phyloP scores from a whole-genome alignment of 2,797 vertebrate genomes.

The Odontamblyopus lacepedii region DNA sequence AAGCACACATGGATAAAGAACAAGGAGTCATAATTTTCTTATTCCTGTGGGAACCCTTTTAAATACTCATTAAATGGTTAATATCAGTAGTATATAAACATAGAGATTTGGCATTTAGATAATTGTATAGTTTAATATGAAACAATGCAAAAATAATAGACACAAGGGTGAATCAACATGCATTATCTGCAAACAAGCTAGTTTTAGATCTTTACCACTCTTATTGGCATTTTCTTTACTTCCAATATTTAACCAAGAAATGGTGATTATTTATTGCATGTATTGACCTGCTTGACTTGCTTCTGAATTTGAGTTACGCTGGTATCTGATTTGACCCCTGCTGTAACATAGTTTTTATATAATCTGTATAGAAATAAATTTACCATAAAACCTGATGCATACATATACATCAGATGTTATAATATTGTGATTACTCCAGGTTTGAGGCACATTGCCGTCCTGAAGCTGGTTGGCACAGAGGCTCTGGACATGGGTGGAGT shows the following conservation, averaged over 20 bases:
- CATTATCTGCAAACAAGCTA: too few relatives aligned
- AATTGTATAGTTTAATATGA: not conserved
- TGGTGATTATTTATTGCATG: not conserved
- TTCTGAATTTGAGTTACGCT: not conserved
- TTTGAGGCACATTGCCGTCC: conserved; percentile 91
- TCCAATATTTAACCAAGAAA: not conserved
- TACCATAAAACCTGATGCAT: not conserved
- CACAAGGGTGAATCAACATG: not conserved
- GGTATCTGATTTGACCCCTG: not conserved
- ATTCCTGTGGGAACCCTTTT: not conserved
- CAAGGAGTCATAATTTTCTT: conserved; percentile 15
- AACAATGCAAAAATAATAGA: not conserved
- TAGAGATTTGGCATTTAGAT: not conserved
- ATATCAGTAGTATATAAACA: too few relatives aligned
- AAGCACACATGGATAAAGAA: conserved; percentile 9
- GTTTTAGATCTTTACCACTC: too few relatives aligned
- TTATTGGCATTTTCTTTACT: too few relatives aligned
- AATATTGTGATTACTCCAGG: conserved; percentile 72
- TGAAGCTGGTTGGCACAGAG: conserved; percentile 90
- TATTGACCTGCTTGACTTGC: not conserved
- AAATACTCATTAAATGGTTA: not conserved
- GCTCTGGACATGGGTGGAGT: conserved; percentile 86
- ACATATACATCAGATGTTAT: not conserved
- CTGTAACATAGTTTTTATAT: not conserved
- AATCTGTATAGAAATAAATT: not conserved